phyloP scores from a whole-genome alignment of 2,888 invertebrate genomes.

The Ormyrus pomaceus region DNA sequence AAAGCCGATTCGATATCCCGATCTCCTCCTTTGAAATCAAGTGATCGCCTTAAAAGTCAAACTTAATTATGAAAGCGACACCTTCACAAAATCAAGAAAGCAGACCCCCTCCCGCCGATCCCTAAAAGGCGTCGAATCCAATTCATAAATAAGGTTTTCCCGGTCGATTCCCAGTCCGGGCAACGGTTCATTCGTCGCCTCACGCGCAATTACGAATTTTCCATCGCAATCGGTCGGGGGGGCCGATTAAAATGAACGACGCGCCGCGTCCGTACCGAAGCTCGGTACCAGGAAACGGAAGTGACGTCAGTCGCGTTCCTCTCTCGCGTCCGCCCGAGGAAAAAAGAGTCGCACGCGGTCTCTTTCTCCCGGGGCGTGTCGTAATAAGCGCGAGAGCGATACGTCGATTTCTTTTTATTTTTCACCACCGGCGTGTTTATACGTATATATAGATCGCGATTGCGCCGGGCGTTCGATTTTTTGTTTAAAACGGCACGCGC shows the following conservation, averaged over 20 bases:
- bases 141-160: no score
- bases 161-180: not conserved
- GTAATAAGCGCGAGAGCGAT: not conserved
- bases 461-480: not conserved
- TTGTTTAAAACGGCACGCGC: not conserved
- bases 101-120: no score
- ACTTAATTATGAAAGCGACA: no score
- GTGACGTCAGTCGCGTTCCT: conserved; percentile 66
- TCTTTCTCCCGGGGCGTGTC: no score
- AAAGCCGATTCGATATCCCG: no score
- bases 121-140: no score
- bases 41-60: no score
- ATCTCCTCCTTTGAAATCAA: no score
- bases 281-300: conserved; percentile 70
- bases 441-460: not conserved
- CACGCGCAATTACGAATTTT: conserved; percentile 34
- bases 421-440: not conserved
- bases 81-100: no score
- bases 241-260: conserved; percentile 68
- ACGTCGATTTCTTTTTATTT: not conserved
- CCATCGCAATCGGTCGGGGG: not conserved
- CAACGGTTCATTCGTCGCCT: conserved; percentile 34
- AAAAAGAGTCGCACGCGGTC: not conserved
- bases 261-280: conserved; percentile 59
- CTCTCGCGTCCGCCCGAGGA: not conserved